These are phyloP conservation scores for Chrysocyon brachyurus DNA, from an alignment of 2,797 vertebrate species.

Conservation along the genomic window DNA sequence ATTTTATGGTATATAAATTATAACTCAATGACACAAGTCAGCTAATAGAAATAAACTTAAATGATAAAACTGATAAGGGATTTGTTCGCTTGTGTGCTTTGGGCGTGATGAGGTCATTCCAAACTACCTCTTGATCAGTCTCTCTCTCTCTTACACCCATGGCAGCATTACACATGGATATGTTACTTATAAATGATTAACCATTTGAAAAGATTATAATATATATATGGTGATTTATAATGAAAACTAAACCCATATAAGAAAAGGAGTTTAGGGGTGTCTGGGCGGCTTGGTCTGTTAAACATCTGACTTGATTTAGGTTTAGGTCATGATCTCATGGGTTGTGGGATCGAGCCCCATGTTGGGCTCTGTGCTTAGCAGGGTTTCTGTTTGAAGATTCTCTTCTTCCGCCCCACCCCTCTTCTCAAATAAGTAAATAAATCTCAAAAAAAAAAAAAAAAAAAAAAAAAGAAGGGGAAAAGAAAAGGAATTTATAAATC, in stretches of 20 bases:
- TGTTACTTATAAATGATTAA: neutral
- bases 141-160: neutral
- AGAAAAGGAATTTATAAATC: constrained; percentile 8
- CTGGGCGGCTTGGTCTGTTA: no score
- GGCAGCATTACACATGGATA: neutral
- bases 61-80: neutral
- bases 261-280: neutral
- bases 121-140: neutral
- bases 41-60: neutral
- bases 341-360: no score
- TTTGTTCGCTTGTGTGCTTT: neutral
- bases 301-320: no score
- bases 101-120: neutral
- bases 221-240: neutral
- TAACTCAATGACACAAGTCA: neutral
- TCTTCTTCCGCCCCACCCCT: no score
- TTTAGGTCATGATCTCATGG: no score
- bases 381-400: no score
- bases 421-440: no score
- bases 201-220: neutral
- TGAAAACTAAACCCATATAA: neutral
- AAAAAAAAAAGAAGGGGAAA: neutral
- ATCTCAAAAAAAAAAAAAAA: no score
- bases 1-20: neutral
- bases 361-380: no score